Percentiles rank a stretch among this genome's conserved stretches.
Evolutionary conservation across 1,140 invertebrate genomes (phyloP).

Genomic region (Charaxes varanes): DNA sequence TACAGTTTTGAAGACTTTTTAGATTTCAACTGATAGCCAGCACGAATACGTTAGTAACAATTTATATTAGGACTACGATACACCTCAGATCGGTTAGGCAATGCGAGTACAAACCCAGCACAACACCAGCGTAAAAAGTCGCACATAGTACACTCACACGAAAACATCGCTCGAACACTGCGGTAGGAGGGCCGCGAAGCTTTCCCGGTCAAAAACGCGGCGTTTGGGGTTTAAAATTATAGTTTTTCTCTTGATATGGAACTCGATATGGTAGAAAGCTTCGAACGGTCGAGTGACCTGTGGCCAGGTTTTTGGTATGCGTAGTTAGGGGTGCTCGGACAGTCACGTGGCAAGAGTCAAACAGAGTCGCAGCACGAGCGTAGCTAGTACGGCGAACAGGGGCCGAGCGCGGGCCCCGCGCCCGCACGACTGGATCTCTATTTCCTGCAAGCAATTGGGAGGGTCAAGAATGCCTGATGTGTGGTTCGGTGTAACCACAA

Average conservation of each 20-base stretch:
- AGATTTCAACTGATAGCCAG: no score
- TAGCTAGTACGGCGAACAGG: conserved; percentile 20
- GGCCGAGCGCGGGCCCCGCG: conserved; percentile 34
- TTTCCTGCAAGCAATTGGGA: conserved; percentile 44
- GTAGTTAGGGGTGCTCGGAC: conserved; percentile 16
- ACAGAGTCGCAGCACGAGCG: conserved; percentile 24
- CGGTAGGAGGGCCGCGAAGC: conserved; percentile 26
- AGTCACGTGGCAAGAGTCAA: conserved; percentile 52
- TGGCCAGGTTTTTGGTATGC: conserved; percentile 8
- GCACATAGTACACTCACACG: conserved; percentile 21
- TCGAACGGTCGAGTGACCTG: conserved; percentile 15
- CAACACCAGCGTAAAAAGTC: conserved; percentile 16
- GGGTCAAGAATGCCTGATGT: no score
- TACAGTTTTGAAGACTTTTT: no score
- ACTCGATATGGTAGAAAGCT: conserved; percentile 29
- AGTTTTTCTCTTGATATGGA: conserved; percentile 28
- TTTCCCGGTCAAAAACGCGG: conserved; percentile 19
- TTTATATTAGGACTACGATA: conserved; percentile 2
- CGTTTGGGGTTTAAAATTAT: conserved; percentile 19
- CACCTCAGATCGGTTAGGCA: conserved; percentile 2
- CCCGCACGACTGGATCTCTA: conserved; percentile 61
- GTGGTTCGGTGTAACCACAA: no score
- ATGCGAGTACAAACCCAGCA: conserved; percentile 8
- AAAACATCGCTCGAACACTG: conserved; percentile 23
- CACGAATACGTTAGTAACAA: no score